Evolutionary conservation across 2,113 vertebrate species (phyloP).

Genomic region (Lepisosteus oculatus): DNA sequence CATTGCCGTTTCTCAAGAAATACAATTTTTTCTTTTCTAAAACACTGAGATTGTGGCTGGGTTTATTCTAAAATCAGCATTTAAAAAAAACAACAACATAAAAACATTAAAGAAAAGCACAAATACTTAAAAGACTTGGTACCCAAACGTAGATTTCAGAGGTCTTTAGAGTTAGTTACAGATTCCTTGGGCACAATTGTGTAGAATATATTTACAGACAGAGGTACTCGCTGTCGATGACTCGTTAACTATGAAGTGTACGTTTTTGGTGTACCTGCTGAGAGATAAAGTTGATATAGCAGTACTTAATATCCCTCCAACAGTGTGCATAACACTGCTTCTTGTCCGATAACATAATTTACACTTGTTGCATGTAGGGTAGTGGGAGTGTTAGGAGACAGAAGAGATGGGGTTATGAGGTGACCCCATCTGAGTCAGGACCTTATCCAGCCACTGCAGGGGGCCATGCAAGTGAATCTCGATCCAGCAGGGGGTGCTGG

Average conservation of each 20-base stretch:
- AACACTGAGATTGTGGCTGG: background rate
- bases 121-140: slow-evolving; percentile 29
- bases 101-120: slow-evolving; percentile 34
- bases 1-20: no score
- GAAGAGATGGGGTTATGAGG: slow-evolving; percentile 96
- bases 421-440: slow-evolving; percentile 96
- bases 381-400: slow-evolving; percentile 76
- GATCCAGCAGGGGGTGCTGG: slow-evolving; percentile 98
- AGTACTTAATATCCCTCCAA: no score
- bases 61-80: slow-evolving; percentile 6
- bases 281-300: no score
- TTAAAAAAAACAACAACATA: background rate
- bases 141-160: slow-evolving; percentile 46
- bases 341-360: slow-evolving; percentile 33
- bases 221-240: background rate
- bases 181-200: no score
- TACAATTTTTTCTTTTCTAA: background rate
- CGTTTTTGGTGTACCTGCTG: background rate
- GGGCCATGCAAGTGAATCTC: slow-evolving; percentile 96
- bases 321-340: slow-evolving; percentile 19
- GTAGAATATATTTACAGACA: background rate
- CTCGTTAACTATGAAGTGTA: background rate
- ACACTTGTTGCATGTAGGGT: slow-evolving; percentile 57
- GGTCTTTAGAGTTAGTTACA: no score
- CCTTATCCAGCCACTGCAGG: slow-evolving; percentile 97